These are phyloP conservation scores for Eupithecia subfuscata DNA, from an alignment of 2,888 invertebrate species.

Conservation along the genomic window DNA sequence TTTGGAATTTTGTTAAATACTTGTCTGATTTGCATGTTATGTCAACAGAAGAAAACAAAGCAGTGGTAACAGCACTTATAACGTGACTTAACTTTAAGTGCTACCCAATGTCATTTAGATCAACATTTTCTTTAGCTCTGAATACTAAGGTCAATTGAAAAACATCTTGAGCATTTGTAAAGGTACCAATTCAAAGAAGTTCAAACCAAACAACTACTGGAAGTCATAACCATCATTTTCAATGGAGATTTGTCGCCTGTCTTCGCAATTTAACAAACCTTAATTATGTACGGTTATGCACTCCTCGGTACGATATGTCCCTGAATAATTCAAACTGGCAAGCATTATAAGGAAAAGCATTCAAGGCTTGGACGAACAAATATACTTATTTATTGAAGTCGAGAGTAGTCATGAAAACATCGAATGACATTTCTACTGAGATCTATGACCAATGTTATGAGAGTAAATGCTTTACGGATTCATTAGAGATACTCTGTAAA, in stretches of 20 bases:
- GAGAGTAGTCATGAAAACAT: not conserved
- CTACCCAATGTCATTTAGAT: not conserved
- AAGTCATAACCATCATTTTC: conserved; percentile 9
- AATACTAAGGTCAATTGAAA: not conserved
- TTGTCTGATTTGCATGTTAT: not conserved
- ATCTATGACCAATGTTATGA: not conserved
- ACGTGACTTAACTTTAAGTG: not conserved
- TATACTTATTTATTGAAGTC: not conserved
- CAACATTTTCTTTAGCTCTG: not conserved
- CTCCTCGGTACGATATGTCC: not conserved
- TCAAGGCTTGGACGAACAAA: not conserved
- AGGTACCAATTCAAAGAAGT: conserved; percentile 24
- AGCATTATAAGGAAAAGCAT: not conserved
- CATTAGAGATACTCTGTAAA: conserved; percentile 60
- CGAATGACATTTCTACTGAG: not conserved
- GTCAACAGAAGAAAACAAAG: not conserved
- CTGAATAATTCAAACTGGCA: not conserved
- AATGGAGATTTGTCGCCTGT: conserved; percentile 26
- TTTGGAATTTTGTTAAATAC: not conserved
- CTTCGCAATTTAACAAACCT: conserved; percentile 10
- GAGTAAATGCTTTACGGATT: conserved; percentile 54
- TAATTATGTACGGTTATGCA: not conserved
- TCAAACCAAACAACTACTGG: conserved; percentile 24
- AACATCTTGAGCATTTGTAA: not conserved
- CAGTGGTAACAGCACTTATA: not conserved